Evolutionary conservation across 2,113 vertebrate genomes (phyloP), one percentile per base, ranked within the genome.

Genomic region (Ellobius talpinus): DNA sequence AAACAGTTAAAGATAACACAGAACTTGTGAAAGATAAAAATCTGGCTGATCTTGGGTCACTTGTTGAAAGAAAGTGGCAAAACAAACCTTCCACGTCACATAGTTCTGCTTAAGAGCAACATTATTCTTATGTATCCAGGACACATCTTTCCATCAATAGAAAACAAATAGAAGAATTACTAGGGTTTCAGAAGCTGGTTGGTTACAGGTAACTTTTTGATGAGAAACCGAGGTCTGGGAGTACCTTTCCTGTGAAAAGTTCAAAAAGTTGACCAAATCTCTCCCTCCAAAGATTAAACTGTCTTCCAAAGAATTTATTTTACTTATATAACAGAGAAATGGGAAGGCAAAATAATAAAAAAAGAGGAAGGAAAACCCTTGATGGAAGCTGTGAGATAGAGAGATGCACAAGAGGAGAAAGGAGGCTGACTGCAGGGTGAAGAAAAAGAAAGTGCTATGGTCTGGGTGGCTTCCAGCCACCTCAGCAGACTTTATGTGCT

Each of bases 221-320:
- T 97, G 90, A 97, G 90, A 68, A 95, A 86, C 82, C 91, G 10
- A 72, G 70, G 87, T 88, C 55, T 87, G 76, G 92, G 61, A 68
- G 63, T 89, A 68, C 87, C 88, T 93, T 92, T 94, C 87, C 73
- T 90, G 63, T 36, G 8, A 81, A 45, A 96, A 96, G 84, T 97
- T 96, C 16, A 95, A 93, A 94, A 95, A 74, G 74, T 78, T 93
- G 79, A 88, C 79, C 65, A 65, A 88, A 63, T 93, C 68, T 91
- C 36, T 94, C 39, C 29, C 58, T 87, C 50, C 52, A 89, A 96
- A 93, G 85, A 88, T 94, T 93, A 93, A 85, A 33, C 52, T 95
- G 58, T 92, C 79, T 94, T 97, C 9, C 23, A 93, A 73, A 73
- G 84, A 91, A 93, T 93, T 96, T 88, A 88, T 96, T 96, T 97